These are phyloP conservation scores for Torymus auratus DNA, from an alignment of 2,888 invertebrate genomes.

Conservation along the genomic window DNA sequence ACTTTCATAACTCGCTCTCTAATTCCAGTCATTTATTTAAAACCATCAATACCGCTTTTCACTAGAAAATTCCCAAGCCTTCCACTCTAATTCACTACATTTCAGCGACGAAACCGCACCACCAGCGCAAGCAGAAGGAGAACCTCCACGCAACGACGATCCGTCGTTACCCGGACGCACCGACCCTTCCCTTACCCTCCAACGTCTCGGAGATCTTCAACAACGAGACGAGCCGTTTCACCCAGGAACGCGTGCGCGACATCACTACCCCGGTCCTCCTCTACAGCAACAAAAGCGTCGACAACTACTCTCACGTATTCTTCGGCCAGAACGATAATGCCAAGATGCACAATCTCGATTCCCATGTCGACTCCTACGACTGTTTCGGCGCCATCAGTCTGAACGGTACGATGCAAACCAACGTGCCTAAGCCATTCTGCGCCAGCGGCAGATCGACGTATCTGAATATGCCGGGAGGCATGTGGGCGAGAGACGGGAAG, in stretches of 20 bases:
- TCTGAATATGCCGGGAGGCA: conserved; percentile 87
- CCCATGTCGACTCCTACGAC: conserved; percentile 83
- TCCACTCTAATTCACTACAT: not conserved
- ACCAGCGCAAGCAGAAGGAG: not conserved
- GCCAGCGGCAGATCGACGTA: conserved; percentile 78
- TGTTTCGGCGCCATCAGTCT: conserved; percentile 83
- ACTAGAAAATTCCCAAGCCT: not conserved
- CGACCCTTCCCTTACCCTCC: conserved; percentile 79
- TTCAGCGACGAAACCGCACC: conserved; percentile 16
- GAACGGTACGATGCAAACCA: conserved; percentile 85
- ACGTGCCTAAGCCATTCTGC: conserved; percentile 84
- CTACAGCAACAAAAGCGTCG: conserved; percentile 65
- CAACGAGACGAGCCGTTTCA: conserved; percentile 82
- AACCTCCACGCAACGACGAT: conserved; percentile 76
- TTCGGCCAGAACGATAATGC: conserved; percentile 73
- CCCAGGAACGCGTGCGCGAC: conserved; percentile 82
- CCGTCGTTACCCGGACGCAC: conserved; percentile 79
- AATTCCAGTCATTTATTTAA: too few species aligned
- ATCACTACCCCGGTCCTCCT: conserved; percentile 81
- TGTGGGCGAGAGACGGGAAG: conserved; percentile 84
- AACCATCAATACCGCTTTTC: too few species aligned
- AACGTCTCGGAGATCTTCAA: conserved; percentile 82
- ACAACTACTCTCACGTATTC: conserved; percentile 35
- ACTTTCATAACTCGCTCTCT: too few species aligned
- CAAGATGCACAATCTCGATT: conserved; percentile 65